These are phyloP conservation scores for Apolygus lucorum DNA, from an alignment of 1,140 invertebrate genomes.

Conservation along the genomic window DNA sequence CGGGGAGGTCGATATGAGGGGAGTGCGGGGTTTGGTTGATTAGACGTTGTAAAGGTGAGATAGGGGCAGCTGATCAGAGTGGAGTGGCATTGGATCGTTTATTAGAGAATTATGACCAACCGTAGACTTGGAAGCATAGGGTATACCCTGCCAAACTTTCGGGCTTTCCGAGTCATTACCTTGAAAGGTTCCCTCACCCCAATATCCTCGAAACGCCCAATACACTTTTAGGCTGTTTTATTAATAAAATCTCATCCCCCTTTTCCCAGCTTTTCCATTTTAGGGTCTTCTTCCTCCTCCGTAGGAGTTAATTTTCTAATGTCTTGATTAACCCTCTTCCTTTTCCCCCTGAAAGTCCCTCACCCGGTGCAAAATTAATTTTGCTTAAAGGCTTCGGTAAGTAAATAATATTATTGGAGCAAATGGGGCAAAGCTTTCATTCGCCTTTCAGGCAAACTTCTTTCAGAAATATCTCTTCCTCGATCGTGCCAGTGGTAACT, in stretches of 20 bases:
- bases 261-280: conserved; percentile 6
- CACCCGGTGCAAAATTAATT: neutral
- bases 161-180: conserved; percentile 17
- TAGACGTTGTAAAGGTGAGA: conserved; percentile 2
- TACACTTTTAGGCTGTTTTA: conserved; percentile 20
- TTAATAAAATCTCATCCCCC: conserved; percentile 17
- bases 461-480: too few species aligned
- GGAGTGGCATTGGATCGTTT: conserved; percentile 18
- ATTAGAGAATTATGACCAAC: conserved; percentile 21
- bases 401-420: neutral
- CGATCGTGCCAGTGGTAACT: too few species aligned
- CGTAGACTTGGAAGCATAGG: neutral
- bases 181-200: conserved; percentile 15
- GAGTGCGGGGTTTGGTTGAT: neutral
- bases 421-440: neutral
- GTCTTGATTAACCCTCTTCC: neutral
- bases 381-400: neutral
- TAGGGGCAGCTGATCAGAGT: conserved; percentile 16
- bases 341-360: too few species aligned
- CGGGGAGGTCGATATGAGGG: neutral
- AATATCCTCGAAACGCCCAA: conserved; percentile 14
- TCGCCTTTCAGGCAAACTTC: too few species aligned
- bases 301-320: neutral
- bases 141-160: neutral
- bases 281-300: neutral